These are phyloP conservation scores for Drosophila anceps DNA, from an alignment of 2,888 invertebrate species.

Conservation along the genomic window DNA sequence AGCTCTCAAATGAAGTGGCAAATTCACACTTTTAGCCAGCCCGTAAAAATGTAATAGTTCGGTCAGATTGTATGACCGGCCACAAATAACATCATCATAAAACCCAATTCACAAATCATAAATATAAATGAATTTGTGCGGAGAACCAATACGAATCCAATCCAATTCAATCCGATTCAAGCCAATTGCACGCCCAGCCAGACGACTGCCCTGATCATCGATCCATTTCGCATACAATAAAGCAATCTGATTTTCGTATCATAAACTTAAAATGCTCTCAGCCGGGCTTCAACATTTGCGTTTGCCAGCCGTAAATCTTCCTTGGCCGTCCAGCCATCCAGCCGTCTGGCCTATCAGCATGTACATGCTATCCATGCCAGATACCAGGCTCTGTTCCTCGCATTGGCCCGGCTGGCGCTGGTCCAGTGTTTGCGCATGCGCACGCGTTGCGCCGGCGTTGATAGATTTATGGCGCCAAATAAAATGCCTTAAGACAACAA, in stretches of 20 bases:
- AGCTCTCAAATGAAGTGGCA: slow-evolving; percentile 82
- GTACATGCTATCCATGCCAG: slow-evolving; percentile 52
- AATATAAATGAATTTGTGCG: slow-evolving; percentile 81
- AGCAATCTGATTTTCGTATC: slow-evolving; percentile 79
- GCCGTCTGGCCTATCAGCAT: slow-evolving; percentile 65
- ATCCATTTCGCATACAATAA: slow-evolving; percentile 80
- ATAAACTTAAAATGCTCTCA: slow-evolving; percentile 75
- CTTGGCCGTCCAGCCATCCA: slow-evolving; percentile 36
- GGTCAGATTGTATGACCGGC: slow-evolving; percentile 36
- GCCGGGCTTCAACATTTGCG: slow-evolving; percentile 57
- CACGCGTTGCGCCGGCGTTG: slow-evolving; percentile 75
- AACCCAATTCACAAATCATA: slow-evolving; percentile 84
- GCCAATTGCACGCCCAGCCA: slow-evolving; percentile 49
- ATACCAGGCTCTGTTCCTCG: slow-evolving; percentile 27
- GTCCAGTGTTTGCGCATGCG: slow-evolving; percentile 73
- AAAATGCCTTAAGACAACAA: slow-evolving; percentile 81
- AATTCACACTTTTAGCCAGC: slow-evolving; percentile 79
- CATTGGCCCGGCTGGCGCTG: not conserved
- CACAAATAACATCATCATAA: slow-evolving; percentile 80
- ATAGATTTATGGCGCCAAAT: slow-evolving; percentile 85
- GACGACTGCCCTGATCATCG: slow-evolving; percentile 49
- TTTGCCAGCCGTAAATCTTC: slow-evolving; percentile 76
- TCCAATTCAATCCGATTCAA: slow-evolving; percentile 17
- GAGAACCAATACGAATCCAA: slow-evolving; percentile 33
- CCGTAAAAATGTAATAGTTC: slow-evolving; percentile 79